A percentile compares a stretch with the other conserved stretches of the same genome.
Conservation (phyloP, 2,113 vertebrate genomes). For the Willisornis vidua region DNA sequence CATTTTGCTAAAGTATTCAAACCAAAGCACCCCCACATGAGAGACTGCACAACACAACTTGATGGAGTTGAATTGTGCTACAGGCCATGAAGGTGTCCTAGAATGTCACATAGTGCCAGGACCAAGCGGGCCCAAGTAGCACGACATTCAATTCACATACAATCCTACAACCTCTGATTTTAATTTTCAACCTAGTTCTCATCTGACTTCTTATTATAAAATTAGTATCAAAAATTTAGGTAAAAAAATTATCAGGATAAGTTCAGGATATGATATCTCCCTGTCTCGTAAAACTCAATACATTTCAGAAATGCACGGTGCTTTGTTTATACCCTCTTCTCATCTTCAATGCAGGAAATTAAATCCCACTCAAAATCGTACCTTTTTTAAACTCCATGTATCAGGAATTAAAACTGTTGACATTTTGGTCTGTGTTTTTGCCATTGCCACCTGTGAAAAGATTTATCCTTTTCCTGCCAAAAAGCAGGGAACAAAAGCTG, state of each 20-base stretch:
- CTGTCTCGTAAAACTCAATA: neutral
- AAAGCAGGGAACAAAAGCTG: no score
- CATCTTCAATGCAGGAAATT: fast-evolving
- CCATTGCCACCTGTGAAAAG: no score
- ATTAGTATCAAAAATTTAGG: neutral
- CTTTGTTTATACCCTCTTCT: neutral
- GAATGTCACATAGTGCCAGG: neutral
- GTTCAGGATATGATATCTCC: neutral
- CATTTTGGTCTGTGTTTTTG: no score
- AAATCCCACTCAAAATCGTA: neutral
- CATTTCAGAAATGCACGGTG: neutral
- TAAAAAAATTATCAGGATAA: neutral
- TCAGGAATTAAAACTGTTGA: no score
- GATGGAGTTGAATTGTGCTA: neutral
- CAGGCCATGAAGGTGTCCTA: neutral
- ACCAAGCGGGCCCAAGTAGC: neutral
- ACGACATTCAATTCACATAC: neutral
- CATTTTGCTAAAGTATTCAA: no score
- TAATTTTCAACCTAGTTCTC: neutral
- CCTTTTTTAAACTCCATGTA: neutral
- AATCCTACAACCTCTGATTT: neutral
- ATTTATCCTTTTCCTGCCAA: no score
- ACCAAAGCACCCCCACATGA: no score
- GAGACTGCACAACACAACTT: neutral
- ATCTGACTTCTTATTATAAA: neutral